phyloP scores from a whole-genome alignment of 2,888 invertebrate species.

The Hemistola chrysoprasaria region DNA sequence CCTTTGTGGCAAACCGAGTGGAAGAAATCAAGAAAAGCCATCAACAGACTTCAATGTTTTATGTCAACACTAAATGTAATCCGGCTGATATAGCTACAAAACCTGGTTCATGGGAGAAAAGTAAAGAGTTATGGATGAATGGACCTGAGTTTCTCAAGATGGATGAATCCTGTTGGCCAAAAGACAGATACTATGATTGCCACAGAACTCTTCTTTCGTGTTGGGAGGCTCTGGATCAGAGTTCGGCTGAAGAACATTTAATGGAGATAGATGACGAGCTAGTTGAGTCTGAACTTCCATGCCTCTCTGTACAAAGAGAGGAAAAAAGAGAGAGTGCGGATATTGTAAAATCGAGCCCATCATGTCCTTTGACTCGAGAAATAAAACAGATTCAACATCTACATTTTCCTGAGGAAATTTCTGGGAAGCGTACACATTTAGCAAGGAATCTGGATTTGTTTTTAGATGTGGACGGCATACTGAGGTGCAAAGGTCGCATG shows the following conservation, averaged over 20 bases:
- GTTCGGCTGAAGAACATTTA: not conserved
- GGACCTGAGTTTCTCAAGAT: constrained; percentile 13
- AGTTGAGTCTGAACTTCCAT: too few relatives aligned
- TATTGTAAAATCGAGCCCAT: too few relatives aligned
- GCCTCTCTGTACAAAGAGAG: not conserved
- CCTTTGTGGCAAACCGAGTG: constrained; percentile 20
- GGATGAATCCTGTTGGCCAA: too few relatives aligned
- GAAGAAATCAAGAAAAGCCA: constrained; percentile 19
- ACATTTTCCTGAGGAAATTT: not conserved
- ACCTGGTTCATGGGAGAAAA: constrained; percentile 1
- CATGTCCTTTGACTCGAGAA: too few relatives aligned
- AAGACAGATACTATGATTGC: too few relatives aligned
- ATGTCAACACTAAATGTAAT: constrained; percentile 14
- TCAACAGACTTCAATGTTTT: constrained; percentile 17
- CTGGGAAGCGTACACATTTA: not conserved
- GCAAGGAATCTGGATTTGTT: constrained; percentile 1
- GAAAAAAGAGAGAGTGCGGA: not conserved
- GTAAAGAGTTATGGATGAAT: not conserved
- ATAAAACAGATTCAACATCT: not conserved
- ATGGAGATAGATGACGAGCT: not conserved
- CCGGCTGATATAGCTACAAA: constrained; percentile 10
- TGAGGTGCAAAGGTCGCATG: constrained; percentile 4
- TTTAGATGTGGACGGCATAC: not conserved
- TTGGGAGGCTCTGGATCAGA: not conserved
- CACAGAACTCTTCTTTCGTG: not conserved